These are phyloP conservation scores for Drosophila mercatorum DNA, from an alignment of 2,888 invertebrate species.

Conservation along the genomic window DNA sequence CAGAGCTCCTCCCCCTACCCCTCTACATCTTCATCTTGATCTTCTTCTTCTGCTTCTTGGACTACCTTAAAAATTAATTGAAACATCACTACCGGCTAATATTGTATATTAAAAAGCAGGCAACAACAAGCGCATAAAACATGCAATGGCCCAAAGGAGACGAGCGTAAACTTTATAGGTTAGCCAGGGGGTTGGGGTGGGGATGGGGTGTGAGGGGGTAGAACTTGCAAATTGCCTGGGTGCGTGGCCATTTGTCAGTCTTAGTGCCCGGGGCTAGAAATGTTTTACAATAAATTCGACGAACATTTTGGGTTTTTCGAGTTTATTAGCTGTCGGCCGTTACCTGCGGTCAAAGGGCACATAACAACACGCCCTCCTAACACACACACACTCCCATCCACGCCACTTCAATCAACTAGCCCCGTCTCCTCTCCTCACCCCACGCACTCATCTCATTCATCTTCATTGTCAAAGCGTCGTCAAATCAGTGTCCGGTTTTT, in stretches of 20 bases:
- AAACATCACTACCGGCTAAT: constrained; percentile 75
- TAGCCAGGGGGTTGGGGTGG: not conserved
- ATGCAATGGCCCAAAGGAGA: constrained; percentile 45
- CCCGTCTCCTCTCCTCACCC: not conserved
- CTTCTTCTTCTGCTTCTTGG: not conserved
- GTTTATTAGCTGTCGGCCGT: constrained; percentile 75
- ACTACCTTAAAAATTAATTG: constrained; percentile 79
- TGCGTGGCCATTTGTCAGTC: constrained; percentile 77
- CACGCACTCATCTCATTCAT: constrained; percentile 57
- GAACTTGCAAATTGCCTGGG: constrained; percentile 73
- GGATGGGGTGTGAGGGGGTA: not conserved
- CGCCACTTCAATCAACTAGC: constrained; percentile 7
- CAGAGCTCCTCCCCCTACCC: too few species aligned
- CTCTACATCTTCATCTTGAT: not conserved
- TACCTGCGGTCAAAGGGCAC: constrained; percentile 73
- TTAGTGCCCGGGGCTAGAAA: constrained; percentile 63
- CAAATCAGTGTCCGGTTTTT: constrained; percentile 68
- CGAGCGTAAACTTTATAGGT: constrained; percentile 45
- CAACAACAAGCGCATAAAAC: constrained; percentile 54
- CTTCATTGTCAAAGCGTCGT: constrained; percentile 68
- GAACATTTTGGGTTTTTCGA: constrained; percentile 66
- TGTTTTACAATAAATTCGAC: constrained; percentile 74
- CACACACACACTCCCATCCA: not conserved
- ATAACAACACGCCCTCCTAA: constrained; percentile 9
- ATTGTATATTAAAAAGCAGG: constrained; percentile 70